phyloP scores from a whole-genome alignment of 2,888 invertebrate genomes.

The Epiperipatus broadwayi region DNA sequence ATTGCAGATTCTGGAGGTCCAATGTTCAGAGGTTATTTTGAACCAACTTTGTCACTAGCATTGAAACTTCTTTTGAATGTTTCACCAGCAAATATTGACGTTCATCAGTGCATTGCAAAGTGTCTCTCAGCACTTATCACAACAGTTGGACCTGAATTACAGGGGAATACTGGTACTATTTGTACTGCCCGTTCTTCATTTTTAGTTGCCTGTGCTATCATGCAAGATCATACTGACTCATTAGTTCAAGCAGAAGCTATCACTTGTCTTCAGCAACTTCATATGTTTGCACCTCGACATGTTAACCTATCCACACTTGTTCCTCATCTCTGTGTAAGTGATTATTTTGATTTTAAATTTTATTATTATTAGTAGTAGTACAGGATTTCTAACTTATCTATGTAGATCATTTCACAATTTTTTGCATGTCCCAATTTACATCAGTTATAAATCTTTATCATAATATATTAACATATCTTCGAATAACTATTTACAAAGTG shows the following conservation, averaged over 20 bases:
- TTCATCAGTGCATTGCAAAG: conserved; percentile 80
- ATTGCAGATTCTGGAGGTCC: conserved; percentile 96
- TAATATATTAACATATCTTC: too few species aligned
- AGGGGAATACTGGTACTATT: conserved; percentile 54
- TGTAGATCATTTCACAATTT: neutral
- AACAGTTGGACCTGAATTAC: conserved; percentile 91
- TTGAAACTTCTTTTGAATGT: conserved; percentile 43
- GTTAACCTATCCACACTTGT: conserved; percentile 80
- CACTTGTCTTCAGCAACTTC: conserved; percentile 86
- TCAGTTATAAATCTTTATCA: too few species aligned
- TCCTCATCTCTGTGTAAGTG: conserved; percentile 70
- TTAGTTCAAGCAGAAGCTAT: conserved; percentile 87
- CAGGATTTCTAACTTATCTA: neutral
- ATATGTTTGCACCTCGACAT: conserved; percentile 86
- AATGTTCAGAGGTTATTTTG: conserved; percentile 93
- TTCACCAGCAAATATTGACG: conserved; percentile 38
- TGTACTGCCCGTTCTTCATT: conserved; percentile 61
- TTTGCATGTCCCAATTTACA: neutral
- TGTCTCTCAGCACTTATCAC: conserved; percentile 86
- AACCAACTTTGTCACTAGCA: conserved; percentile 73
- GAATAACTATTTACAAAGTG: too few species aligned
- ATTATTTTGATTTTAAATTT: neutral
- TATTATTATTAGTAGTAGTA: neutral
- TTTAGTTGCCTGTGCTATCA: conserved; percentile 76
- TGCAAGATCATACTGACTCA: conserved; percentile 50